Conservation (phyloP, 2,888 invertebrate species). For the Micoletzkya japonica region DNA sequence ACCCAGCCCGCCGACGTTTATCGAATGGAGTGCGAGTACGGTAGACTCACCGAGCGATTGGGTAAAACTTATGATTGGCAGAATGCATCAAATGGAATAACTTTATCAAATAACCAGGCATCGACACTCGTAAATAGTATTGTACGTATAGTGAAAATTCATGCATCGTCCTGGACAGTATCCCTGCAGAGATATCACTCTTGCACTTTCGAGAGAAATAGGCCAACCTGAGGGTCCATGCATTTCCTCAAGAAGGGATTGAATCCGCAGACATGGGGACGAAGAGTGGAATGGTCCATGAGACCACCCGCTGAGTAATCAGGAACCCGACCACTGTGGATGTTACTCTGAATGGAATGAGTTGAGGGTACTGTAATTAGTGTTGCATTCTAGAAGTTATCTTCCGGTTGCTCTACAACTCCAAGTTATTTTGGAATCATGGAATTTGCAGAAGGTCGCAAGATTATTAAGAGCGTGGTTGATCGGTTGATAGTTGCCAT, state of each 20-base stretch:
- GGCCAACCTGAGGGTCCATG: slow-evolving; percentile 41
- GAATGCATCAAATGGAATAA: not conserved
- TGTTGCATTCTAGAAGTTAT: too few relatives aligned
- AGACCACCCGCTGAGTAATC: slow-evolving; percentile 37
- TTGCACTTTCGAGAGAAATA: not conserved
- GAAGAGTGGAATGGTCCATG: slow-evolving; percentile 36
- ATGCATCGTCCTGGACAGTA: slow-evolving; percentile 51
- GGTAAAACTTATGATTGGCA: not conserved
- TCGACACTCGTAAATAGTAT: slow-evolving; percentile 52
- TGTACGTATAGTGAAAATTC: slow-evolving; percentile 57
- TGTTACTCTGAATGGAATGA: slow-evolving; percentile 46
- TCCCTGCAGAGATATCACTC: slow-evolving; percentile 14
- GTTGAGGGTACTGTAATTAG: too few relatives aligned
- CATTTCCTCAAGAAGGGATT: slow-evolving; percentile 50
- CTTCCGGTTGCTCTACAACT: too few relatives aligned
- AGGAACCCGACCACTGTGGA: slow-evolving; percentile 41
- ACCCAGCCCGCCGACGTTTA: not conserved
- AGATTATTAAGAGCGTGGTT: too few relatives aligned
- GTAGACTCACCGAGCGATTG: not conserved
- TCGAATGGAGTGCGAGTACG: not conserved
- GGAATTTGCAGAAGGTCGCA: too few relatives aligned
- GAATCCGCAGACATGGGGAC: slow-evolving; percentile 53
- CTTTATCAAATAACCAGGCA: slow-evolving; percentile 38
- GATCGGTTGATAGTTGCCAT: too few relatives aligned
- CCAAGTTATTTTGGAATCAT: too few relatives aligned